Evolutionary conservation across 2,888 invertebrate species (phyloP).

Genomic region (Dusona sp.): DNA sequence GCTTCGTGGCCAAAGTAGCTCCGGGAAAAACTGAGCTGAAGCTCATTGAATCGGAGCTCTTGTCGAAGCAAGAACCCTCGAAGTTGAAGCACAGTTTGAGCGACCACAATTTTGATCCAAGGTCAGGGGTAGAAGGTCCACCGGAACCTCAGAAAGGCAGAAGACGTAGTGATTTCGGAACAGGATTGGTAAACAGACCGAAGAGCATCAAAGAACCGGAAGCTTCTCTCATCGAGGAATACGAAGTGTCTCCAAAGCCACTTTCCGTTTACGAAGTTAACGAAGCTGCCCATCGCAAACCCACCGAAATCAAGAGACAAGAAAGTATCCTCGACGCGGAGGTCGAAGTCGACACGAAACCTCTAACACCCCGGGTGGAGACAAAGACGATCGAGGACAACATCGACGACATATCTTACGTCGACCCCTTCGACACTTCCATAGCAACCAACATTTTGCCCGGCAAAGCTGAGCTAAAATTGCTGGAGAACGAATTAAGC

Average conservation of each 20-base stretch:
- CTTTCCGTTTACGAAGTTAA: conserved; percentile 53
- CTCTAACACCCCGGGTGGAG: conserved; percentile 88
- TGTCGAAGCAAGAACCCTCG: conserved; percentile 73
- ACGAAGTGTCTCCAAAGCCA: conserved; percentile 61
- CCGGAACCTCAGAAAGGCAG: conserved; percentile 81
- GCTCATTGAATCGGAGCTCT: conserved; percentile 86
- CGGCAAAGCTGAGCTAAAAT: conserved; percentile 91
- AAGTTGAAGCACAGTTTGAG: conserved; percentile 86
- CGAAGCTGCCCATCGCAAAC: conserved; percentile 53
- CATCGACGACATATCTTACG: conserved; percentile 85
- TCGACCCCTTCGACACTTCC: conserved; percentile 95
- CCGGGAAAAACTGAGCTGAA: conserved; percentile 87
- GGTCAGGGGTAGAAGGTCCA: conserved; percentile 81
- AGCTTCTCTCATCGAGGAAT: conserved; percentile 14
- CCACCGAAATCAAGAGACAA: conserved; percentile 72
- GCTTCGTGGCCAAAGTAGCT: conserved; percentile 86
- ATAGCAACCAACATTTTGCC: conserved; percentile 91
- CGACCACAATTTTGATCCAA: conserved; percentile 88
- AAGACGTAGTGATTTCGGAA: conserved; percentile 86
- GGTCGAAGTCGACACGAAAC: conserved; percentile 89
- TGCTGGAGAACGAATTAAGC: conserved; percentile 91
- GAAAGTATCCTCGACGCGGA: conserved; percentile 85
- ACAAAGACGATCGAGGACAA: conserved; percentile 82
- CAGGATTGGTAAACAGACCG: conserved; percentile 66
- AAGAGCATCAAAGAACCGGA: conserved; percentile 69